Evolutionary conservation across 2,888 invertebrate species (phyloP).

Genomic region (Tholera decimalis): DNA sequence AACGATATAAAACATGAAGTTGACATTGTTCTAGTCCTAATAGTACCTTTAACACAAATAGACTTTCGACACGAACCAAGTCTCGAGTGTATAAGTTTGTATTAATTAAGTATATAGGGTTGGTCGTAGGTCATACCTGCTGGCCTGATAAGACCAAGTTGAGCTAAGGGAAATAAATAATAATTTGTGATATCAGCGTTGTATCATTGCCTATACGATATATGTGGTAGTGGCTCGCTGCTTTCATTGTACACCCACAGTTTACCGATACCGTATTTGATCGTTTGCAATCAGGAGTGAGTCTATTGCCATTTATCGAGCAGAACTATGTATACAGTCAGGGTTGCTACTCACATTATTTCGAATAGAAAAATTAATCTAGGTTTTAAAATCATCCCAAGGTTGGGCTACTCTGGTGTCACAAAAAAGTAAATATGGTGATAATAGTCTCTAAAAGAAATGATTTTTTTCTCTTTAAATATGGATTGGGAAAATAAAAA

Average conservation of each 20-base stretch:
- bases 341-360: not conserved
- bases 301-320: slow-evolving; percentile 10
- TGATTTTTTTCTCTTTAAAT: too few species aligned
- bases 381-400: not conserved
- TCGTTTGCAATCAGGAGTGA: slow-evolving; percentile 19
- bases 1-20: slow-evolving; percentile 50
- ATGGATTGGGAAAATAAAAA: not conserved
- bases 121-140: slow-evolving; percentile 18
- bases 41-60: slow-evolving; percentile 55
- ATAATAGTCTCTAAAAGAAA: not conserved
- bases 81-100: slow-evolving; percentile 66
- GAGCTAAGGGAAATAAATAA: slow-evolving; percentile 8
- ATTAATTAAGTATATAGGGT: slow-evolving; percentile 57
- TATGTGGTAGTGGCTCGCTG: not conserved
- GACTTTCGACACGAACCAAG: slow-evolving; percentile 68
- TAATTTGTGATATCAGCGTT: not conserved
- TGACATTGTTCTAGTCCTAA: slow-evolving; percentile 59
- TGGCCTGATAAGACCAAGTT: slow-evolving; percentile 27
- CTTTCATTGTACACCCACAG: slow-evolving; percentile 4
- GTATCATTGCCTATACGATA: not conserved
- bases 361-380: not conserved
- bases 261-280: slow-evolving; percentile 31
- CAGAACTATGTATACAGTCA: slow-evolving; percentile 17
- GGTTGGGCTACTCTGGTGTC: not conserved
- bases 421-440: not conserved